Base-by-base conservation (phyloP, 2,113 vertebrate genomes). In the Rissa tridactyla region DNA sequence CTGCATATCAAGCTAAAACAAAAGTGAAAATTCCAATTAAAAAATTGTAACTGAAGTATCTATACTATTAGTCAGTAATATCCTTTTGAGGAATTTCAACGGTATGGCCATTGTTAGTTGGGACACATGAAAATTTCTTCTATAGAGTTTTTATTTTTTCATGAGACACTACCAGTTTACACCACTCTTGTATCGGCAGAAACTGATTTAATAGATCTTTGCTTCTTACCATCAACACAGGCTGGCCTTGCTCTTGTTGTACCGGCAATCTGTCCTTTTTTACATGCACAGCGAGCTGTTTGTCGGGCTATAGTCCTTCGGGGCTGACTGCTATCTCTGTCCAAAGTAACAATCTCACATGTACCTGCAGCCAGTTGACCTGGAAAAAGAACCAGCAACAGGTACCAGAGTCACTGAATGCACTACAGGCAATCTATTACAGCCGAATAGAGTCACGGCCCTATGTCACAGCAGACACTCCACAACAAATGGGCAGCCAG, bases 321-420 rank as follows among this genome's bases (percentile, higher is more conserved):
- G 17, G 99, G 99, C 98, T 99, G 99, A 97, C 99, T 99, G 98
- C 99, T 99, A 97, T 99, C 99, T 97, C 98, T 99, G 99, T 99
- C 99, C 98, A 99, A 98, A 87, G 99, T 99, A 97, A 99, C 99
- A 96, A 99, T 99, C 98, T 99, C 99, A 98, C 99, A 99, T 83
- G 99, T 99, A 97, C 99, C 99, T 87, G 99, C 99, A 94, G 99
- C 99, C 98, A 99, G 98, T 86, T 99, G 99, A 99, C 99, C 99
- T 99, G 98, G 75, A 98, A 98, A 97, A 98, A 95, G 94, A 97
- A 98, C 13, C 94, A 97, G 94, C 25, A 94, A 98, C 96, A 98
- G 96, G 97, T 97, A 97, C 85, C 81, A 82, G 82, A 94, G 91
- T 98, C 96, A 98, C 93, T 66, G 91, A 95, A 76, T 76, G 97